A percentile compares a stretch with the other conserved stretches of the same genome.
These are phyloP conservation scores for Pyrochroa serraticornis DNA, from an alignment of 2,888 invertebrate species.

Conservation along the genomic window DNA sequence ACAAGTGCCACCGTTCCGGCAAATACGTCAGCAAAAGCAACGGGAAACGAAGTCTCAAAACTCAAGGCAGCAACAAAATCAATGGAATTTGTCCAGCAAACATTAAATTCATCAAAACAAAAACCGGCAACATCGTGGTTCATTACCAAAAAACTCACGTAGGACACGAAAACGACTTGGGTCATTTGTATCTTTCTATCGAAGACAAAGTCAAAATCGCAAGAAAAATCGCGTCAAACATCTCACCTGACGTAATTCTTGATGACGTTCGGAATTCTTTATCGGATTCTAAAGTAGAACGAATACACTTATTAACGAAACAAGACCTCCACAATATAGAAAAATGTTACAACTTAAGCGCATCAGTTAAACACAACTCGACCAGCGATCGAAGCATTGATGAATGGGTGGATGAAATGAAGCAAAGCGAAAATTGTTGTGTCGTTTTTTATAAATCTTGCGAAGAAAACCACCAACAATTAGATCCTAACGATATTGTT, in stretches of 20 bases:
- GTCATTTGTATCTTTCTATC: conserved; percentile 24
- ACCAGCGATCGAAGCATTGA: conserved; percentile 27
- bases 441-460: conserved; percentile 37
- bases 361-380: conserved; percentile 13
- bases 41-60: conserved; percentile 2
- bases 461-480: conserved; percentile 26
- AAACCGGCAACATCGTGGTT: conserved; percentile 3
- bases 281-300: conserved; percentile 15
- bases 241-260: conserved; percentile 29
- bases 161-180: conserved; percentile 24
- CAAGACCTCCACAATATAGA: conserved; percentile 32
- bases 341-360: conserved; percentile 23
- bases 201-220: conserved; percentile 18
- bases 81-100: conserved; percentile 21
- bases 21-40: neutral
- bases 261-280: conserved; percentile 27
- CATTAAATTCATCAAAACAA: conserved; percentile 11
- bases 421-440: conserved; percentile 13
- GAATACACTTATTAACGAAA: conserved; percentile 26
- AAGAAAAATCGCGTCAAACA: conserved; percentile 24
- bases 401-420: conserved; percentile 27
- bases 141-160: conserved; percentile 19
- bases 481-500: conserved; percentile 39
- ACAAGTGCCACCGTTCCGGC: neutral
- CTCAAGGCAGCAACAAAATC: conserved; percentile 10